Evolutionary conservation across 2,797 vertebrate genomes (phyloP).

Genomic region (Leptoclinus maculatus): DNA sequence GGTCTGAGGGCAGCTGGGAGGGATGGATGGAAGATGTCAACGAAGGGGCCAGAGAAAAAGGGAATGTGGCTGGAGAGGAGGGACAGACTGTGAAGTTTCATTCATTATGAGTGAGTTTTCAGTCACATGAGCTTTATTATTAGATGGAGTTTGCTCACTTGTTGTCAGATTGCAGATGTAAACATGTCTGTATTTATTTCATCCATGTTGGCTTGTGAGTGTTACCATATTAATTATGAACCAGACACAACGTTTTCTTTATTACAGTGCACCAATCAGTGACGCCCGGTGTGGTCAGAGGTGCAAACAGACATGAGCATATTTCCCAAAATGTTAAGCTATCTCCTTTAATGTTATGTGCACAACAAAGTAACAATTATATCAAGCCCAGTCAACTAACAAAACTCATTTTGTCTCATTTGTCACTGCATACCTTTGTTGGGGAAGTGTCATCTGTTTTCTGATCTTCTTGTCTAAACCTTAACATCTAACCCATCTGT

Average conservation of each 20-base stretch:
- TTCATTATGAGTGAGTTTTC: neutral
- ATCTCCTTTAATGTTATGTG: neutral
- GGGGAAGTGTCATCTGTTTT: neutral
- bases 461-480: conserved; percentile 5
- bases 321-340: neutral
- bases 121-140: neutral
- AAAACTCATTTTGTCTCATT: neutral
- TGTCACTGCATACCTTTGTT: neutral
- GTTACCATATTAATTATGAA: neutral
- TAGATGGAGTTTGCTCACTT: neutral
- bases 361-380: neutral
- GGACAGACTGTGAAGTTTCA: too few species aligned
- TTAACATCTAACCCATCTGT: neutral
- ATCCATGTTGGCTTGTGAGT: too few species aligned
- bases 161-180: neutral
- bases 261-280: neutral
- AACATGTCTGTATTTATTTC: too few species aligned
- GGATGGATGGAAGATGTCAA: neutral
- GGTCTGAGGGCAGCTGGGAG: neutral
- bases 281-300: neutral
- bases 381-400: neutral
- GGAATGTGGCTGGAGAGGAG: neutral
- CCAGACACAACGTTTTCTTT: neutral
- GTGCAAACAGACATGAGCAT: neutral
- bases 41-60: neutral